Conservation (phyloP, 2,797 vertebrate species). For the Eulemur coronatus region DNA sequence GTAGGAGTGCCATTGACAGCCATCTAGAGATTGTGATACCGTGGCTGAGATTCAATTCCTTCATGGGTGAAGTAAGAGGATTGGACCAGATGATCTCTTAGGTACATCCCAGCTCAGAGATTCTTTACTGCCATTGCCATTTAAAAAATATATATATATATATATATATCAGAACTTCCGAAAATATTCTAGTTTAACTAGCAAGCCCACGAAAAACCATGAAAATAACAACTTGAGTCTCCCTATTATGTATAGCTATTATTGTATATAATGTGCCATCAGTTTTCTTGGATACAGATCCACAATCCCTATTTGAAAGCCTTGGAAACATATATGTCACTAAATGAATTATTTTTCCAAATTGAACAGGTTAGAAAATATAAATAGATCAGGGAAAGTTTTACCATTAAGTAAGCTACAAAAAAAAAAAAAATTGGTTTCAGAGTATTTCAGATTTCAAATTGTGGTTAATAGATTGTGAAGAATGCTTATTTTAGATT, state of each 20-base stretch:
- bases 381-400: not conserved
- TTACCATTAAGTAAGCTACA: not conserved
- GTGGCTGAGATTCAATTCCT: not conserved
- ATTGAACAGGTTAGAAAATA: not conserved
- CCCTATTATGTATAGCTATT: not conserved
- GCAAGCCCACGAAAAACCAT: not conserved
- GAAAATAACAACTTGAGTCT: not conserved
- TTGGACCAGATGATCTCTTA: not conserved
- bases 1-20: too few relatives aligned
- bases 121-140: not conserved
- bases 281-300: not conserved
- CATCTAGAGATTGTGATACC: rapidly evolving
- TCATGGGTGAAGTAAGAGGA: not conserved
- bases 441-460: not conserved
- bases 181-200: not conserved
- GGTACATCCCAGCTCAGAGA: not conserved
- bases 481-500: not conserved
- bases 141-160: not conserved
- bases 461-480: not conserved
- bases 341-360: not conserved
- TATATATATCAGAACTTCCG: not conserved
- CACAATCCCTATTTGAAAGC: not conserved
- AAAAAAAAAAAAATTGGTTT: not conserved
- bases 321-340: not conserved
- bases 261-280: not conserved